Conservation (phyloP, 2,888 invertebrate species). For the Actias luna region DNA sequence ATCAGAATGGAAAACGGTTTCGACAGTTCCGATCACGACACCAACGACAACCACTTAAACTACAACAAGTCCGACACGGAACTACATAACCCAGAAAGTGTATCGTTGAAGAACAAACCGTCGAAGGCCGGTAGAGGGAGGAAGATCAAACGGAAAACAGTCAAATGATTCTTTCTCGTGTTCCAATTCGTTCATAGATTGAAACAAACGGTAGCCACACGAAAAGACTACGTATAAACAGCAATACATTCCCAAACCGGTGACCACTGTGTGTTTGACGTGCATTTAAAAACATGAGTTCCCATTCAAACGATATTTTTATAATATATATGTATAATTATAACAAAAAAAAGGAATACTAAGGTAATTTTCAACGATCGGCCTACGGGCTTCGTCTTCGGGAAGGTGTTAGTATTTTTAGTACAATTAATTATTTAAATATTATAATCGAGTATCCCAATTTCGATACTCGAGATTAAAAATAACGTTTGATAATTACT, state of each 20-base stretch:
- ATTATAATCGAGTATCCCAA: constrained; percentile 58
- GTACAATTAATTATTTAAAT: constrained; percentile 72
- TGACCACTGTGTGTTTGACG: constrained; percentile 57
- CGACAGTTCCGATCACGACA: constrained; percentile 66
- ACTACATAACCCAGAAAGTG: constrained; percentile 62
- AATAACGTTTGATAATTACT: constrained; percentile 18
- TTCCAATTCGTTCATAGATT: constrained; percentile 71
- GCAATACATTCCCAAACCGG: constrained; percentile 58
- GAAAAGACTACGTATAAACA: constrained; percentile 34
- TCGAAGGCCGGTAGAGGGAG: constrained; percentile 62
- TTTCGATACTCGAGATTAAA: constrained; percentile 46
- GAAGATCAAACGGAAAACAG: constrained; percentile 62
- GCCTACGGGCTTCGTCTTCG: constrained; percentile 38
- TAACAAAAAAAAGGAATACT: neutral
- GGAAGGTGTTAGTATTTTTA: constrained; percentile 63
- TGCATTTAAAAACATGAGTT: constrained; percentile 54
- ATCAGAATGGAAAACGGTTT: constrained; percentile 65
- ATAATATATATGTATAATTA: no score
- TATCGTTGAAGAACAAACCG: constrained; percentile 60
- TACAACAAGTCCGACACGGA: constrained; percentile 48
- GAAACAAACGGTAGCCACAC: constrained; percentile 44
- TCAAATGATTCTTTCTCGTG: constrained; percentile 76
- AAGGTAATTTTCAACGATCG: constrained; percentile 29
- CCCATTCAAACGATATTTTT: constrained; percentile 9
- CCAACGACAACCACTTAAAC: constrained; percentile 58